These are phyloP conservation scores for Gasterosteus aculeatus DNA, from an alignment of 2,113 vertebrate species.

Conservation along the genomic window DNA sequence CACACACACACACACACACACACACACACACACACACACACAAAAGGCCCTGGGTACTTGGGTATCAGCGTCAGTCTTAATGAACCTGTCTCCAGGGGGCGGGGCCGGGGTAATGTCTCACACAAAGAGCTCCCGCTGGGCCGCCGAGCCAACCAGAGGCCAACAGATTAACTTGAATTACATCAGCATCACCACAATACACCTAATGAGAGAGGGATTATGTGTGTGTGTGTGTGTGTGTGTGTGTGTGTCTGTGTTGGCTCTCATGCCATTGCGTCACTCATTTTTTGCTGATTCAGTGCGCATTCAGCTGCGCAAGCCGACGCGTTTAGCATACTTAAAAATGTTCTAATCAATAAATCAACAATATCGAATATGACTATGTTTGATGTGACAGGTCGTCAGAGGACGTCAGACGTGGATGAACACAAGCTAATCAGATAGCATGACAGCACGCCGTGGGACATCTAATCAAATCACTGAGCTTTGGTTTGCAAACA, in stretches of 20 bases:
- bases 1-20: slow-evolving; percentile 39
- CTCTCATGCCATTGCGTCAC: slow-evolving; percentile 73
- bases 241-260: slow-evolving; percentile 46
- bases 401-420: not conserved
- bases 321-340: not conserved
- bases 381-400: not conserved
- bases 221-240: slow-evolving; percentile 50
- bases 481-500: not conserved
- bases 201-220: slow-evolving; percentile 81
- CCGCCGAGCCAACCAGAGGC: slow-evolving; percentile 76
- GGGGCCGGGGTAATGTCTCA: slow-evolving; percentile 75
- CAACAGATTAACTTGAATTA: slow-evolving; percentile 86
- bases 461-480: not conserved
- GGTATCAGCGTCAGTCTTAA: slow-evolving; percentile 82
- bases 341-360: not conserved
- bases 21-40: slow-evolving; percentile 65
- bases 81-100: slow-evolving; percentile 83
- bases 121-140: slow-evolving; percentile 75
- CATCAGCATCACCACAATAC: slow-evolving; percentile 84
- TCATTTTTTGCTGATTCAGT: slow-evolving; percentile 79
- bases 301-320: not conserved
- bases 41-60: slow-evolving; percentile 71
- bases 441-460: not conserved
- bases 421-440: not conserved
- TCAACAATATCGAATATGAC: not conserved